A percentile compares a stretch with the other conserved stretches of the same genome.
Conservation (phyloP, 2,113 vertebrate species). For the Forbesichthys papilliferus region DNA sequence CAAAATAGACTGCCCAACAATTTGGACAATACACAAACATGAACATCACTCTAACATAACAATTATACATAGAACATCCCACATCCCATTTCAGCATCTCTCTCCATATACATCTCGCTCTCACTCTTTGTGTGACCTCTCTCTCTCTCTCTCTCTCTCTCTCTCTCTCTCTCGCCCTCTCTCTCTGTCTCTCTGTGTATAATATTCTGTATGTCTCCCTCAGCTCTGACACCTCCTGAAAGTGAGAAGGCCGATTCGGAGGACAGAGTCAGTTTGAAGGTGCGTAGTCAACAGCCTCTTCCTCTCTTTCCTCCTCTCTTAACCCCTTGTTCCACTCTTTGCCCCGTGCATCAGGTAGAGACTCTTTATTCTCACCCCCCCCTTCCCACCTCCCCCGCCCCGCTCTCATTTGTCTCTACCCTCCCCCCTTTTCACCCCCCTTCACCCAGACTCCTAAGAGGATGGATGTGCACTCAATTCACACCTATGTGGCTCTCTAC, state of each 20-base stretch:
- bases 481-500: conserved; percentile 90
- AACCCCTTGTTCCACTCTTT: neutral
- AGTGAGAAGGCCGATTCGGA: conserved; percentile 77
- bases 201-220: conserved; percentile 14
- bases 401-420: neutral
- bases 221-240: conserved; percentile 75
- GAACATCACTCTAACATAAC: too few species aligned
- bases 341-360: neutral
- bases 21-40: too few species aligned
- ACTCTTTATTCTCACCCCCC: neutral
- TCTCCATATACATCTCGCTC: neutral
- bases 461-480: conserved; percentile 83
- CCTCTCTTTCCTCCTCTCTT: conserved; percentile 8
- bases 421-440: neutral
- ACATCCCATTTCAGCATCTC: too few species aligned
- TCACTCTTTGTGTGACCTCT: neutral
- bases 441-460: conserved; percentile 57
- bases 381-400: neutral
- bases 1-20: too few species aligned
- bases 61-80: too few species aligned
- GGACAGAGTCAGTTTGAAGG: conserved; percentile 76
- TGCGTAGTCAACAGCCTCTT: conserved; percentile 43
- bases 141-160: neutral
- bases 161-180: neutral
- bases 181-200: conserved; percentile 6